Percentiles rank a stretch among this genome's conserved stretches.
Evolutionary conservation across 2,888 invertebrate genomes (phyloP).

Genomic region (Eupithecia insigniata): DNA sequence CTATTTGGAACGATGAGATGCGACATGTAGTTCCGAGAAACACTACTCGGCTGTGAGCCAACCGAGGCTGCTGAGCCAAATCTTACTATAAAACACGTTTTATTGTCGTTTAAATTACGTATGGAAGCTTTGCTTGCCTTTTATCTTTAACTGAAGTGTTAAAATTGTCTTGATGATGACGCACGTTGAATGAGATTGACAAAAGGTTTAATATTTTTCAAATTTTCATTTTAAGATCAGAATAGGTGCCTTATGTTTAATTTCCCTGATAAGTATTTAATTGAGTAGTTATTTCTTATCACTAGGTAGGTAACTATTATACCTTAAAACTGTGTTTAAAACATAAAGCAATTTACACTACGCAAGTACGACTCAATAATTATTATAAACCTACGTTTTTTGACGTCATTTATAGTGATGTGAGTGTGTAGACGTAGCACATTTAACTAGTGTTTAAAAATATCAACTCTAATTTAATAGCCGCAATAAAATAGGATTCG

Average conservation of each 20-base stretch:
- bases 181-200: background rate
- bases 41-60: slow-evolving; percentile 57
- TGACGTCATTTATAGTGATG: background rate
- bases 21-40: slow-evolving; percentile 67
- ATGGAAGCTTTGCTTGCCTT: slow-evolving; percentile 16
- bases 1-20: slow-evolving; percentile 72
- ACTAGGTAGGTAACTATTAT: background rate
- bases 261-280: background rate
- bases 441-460: background rate
- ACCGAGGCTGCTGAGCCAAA: slow-evolving; percentile 38
- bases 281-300: background rate
- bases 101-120: slow-evolving; percentile 15
- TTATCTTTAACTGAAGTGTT: slow-evolving; percentile 16
- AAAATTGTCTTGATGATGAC: slow-evolving; percentile 3
- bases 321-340: background rate
- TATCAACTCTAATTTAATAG: slow-evolving; percentile 20
- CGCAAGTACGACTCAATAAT: background rate
- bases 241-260: background rate
- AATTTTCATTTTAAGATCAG: background rate
- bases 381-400: background rate
- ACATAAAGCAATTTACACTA: background rate
- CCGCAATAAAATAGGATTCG: slow-evolving; percentile 27
- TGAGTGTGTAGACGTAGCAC: background rate
- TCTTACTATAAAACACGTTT: slow-evolving; percentile 40
- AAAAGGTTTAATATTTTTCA: background rate